Percentiles rank a stretch among this genome's conserved stretches.
phyloP scores from a whole-genome alignment of 2,797 vertebrate genomes.

The Crotalus adamanteus region DNA sequence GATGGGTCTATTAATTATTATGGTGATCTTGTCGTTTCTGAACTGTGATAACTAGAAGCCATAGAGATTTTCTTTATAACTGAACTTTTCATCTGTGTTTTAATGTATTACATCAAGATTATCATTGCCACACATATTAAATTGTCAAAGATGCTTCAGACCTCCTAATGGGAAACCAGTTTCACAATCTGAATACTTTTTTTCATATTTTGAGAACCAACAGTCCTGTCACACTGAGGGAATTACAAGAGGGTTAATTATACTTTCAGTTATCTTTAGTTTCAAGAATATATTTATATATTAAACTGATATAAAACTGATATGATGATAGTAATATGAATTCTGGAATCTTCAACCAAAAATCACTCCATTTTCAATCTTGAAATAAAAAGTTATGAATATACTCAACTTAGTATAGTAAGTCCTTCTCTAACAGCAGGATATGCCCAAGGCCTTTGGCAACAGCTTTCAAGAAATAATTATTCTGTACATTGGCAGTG shows the following conservation, averaged over 20 bases:
- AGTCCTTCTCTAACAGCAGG: not conserved
- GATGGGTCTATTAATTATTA: not conserved
- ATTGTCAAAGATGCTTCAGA: constrained; percentile 27
- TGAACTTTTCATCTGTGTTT: not conserved
- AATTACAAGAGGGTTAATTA: constrained; percentile 37
- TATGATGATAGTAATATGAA: constrained; percentile 16
- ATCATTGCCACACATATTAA: not conserved
- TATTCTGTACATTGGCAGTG: not conserved
- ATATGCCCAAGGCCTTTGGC: not conserved
- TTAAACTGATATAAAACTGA: constrained; percentile 43
- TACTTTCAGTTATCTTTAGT: constrained; percentile 37
- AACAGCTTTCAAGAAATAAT: not conserved
- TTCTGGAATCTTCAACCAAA: constrained; percentile 46
- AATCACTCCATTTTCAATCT: constrained; percentile 44
- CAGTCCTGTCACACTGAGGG: not conserved
- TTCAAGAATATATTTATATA: constrained; percentile 49
- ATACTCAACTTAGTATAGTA: not conserved
- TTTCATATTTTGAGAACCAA: not conserved
- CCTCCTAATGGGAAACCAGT: not conserved
- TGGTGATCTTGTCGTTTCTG: not conserved
- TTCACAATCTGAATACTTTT: constrained; percentile 1
- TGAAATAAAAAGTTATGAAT: constrained; percentile 59
- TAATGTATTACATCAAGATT: not conserved
- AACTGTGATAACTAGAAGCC: not conserved
- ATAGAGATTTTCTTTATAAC: not conserved